These are phyloP conservation scores for Geococcyx californianus DNA, from an alignment of 2,113 vertebrate genomes.

Conservation along the genomic window DNA sequence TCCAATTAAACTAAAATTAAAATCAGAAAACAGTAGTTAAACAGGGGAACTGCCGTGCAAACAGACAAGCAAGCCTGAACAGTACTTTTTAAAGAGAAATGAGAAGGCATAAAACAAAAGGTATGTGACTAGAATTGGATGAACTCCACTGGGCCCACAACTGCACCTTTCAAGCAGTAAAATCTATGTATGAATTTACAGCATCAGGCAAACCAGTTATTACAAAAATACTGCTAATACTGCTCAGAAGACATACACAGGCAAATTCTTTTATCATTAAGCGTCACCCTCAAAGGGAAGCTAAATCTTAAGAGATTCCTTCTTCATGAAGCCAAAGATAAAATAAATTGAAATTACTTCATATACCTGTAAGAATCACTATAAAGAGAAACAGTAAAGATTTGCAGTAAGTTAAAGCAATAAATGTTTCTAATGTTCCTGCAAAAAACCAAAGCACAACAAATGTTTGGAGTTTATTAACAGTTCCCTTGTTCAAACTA, in stretches of 20 bases:
- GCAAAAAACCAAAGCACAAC: not conserved
- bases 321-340: not conserved
- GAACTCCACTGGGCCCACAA: not conserved
- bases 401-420: not conserved
- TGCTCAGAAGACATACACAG: not conserved
- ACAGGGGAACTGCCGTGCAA: conserved; percentile 8
- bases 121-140: not conserved
- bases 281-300: not conserved
- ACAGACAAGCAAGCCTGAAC: not conserved
- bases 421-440: not conserved
- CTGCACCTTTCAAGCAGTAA: not conserved
- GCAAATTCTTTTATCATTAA: not conserved
- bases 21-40: not conserved
- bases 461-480: not conserved
- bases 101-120: not conserved
- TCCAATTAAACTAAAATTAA: not conserved
- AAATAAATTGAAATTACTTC: not conserved
- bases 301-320: not conserved
- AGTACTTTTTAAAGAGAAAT: not conserved
- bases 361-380: not conserved
- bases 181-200: not conserved
- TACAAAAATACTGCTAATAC: not conserved
- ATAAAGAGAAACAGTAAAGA: not conserved
- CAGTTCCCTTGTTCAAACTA: conserved; percentile 31
- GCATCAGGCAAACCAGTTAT: not conserved